Evolutionary conservation across 2,888 invertebrate species (phyloP).

Genomic region (Agriotes lineatus): DNA sequence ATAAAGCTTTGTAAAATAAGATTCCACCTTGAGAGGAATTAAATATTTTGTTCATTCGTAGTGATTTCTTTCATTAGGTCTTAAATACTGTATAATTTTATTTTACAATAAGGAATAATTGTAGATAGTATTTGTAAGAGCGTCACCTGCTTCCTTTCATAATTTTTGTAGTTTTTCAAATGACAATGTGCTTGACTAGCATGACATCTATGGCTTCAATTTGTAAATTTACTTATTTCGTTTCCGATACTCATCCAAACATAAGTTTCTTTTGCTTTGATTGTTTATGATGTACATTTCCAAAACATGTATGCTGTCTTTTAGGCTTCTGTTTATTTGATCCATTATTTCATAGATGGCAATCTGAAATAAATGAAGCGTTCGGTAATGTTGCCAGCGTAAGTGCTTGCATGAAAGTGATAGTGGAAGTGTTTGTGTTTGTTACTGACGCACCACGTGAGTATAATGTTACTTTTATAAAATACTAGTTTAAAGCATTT

Average conservation of each 20-base stretch:
- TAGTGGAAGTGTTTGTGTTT: slow-evolving; percentile 24
- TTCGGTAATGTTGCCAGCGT: slow-evolving; percentile 10
- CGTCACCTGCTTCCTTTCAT: too few relatives aligned
- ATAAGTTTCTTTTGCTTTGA: not conserved
- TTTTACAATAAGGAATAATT: too few relatives aligned
- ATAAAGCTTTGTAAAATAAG: too few relatives aligned
- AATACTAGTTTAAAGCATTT: not conserved
- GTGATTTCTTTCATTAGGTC: too few relatives aligned
- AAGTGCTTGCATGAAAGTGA: slow-evolving; percentile 6
- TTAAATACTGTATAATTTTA: too few relatives aligned
- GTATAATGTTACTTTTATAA: slow-evolving; percentile 13
- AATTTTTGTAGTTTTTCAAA: too few relatives aligned
- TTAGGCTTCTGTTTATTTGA: slow-evolving; percentile 16
- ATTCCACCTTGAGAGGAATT: too few relatives aligned
- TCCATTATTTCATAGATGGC: not conserved
- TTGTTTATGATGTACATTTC: not conserved
- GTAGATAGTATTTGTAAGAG: too few relatives aligned
- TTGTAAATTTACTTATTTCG: not conserved
- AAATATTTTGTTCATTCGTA: too few relatives aligned
- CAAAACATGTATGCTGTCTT: slow-evolving; percentile 5
- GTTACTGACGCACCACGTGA: slow-evolving; percentile 20
- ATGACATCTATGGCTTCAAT: not conserved
- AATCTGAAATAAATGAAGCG: not conserved
- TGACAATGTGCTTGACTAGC: not conserved
- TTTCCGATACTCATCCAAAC: not conserved